Base-by-base conservation (phyloP, 1,140 invertebrate genomes). In the Leptinotarsa lineolata region DNA sequence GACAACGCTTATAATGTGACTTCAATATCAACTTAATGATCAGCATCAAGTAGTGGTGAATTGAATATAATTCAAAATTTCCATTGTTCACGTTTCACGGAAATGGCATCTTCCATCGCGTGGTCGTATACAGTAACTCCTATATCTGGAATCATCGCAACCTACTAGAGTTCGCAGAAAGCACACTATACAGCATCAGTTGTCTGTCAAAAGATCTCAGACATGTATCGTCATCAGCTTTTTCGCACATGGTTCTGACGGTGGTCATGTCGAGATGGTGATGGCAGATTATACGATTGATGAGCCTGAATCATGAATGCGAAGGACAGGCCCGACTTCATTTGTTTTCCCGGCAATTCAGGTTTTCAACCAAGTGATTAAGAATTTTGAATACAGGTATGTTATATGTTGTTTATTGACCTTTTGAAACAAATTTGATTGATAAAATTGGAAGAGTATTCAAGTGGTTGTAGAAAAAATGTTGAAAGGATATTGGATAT, bases 201-300 rank as follows among this genome's bases (percentile, higher is more conserved):
- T 77, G 74, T 77, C 76, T 75, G 74, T 77, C 76, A 76, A 59
- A 70, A 46, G 39, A 75, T 75, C 70, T 22, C 6, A 54, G 58
- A 2, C 63, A 69, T 69, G 76, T 61, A 74, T 77, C 73, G 70
- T 61, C 69, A 71, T 67, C 70, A 66, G n/a, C 74, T 75, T 75
- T 80, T 80, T 80, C 76, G 77, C 77, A 78, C 73, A 77, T 78
- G 77, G 77, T 73, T 76, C 70, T 72, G 75, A 63, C 71, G 76
- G 76, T 80, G 77, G 78, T 78, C 80, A 78, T 79, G 80, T 80
- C 80, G 73, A 80, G 80, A 80, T 81, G 76, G 76, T 80, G 80
- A 78, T 72, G 76, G 75, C 59, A 76, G 78, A 81, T 79, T 79
- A 72, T 72, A 74, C 64, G 78, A 81, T 81, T 81, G 80, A 81